Evolutionary conservation across 1,140 invertebrate species (phyloP), one percentile per base, ranked within the genome.

Genomic region (Drosophila ogumai): DNA sequence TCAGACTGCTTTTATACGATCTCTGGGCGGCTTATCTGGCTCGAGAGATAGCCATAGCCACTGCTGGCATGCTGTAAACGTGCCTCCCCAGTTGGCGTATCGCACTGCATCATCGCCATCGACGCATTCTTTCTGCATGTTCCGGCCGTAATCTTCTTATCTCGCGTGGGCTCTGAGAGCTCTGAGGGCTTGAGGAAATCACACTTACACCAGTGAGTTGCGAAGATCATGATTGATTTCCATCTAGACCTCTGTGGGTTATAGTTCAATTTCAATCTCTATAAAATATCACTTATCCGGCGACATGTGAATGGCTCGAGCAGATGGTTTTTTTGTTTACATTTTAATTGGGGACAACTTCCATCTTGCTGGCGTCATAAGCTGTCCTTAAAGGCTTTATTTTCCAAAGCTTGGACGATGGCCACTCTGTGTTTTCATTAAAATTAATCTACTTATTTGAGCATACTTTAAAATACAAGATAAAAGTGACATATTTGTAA

Each of bases 61-160:
- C 38, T 49, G 25, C 32, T 52, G 73, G 73, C 52, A 75, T 63
- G 44, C 73, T 66, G 46, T 65, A 75, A 75, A 75, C 73, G 73
- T 75, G 73, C 44, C 61, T 28, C 31, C 50, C 25, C 54, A 10
- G 13, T 10, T 36, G 8, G 10, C n/a, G 15, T 17, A 61, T 64
- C 41, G 22, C 32, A 25, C 17, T 25, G 13, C 36, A 72, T 72
- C 31, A 59, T 31, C 17, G 22, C 8, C 41, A 44, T 10, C 9
- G 31, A n/a, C 5, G 61, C 55, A 76, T 76, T 76, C 74, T 76
- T 76, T 76, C 10, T n/a, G 40, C 74, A 76, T 59, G 72, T 31
- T 54, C 63, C 41, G 40, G 3, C 5, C 15, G 25, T 8, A 36
- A 47, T 61, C 41, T 66, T 28, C 66, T 66, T 69, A 68, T 68